These are phyloP conservation scores for Octopus sinensis DNA, from an alignment of 1,140 invertebrate species.

Conservation along the genomic window DNA sequence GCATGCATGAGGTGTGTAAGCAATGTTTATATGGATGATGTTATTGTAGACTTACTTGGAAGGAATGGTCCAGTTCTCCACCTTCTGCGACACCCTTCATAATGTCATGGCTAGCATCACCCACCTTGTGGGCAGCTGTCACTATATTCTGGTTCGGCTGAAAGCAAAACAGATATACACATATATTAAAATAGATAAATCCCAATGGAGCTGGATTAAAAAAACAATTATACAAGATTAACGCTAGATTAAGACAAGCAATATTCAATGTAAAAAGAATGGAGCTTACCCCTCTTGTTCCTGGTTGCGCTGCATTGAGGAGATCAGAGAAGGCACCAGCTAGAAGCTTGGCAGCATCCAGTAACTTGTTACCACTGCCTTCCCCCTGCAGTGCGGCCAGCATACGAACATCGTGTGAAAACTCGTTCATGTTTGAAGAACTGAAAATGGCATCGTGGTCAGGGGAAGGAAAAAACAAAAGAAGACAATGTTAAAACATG, in stretches of 20 bases:
- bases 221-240: background rate
- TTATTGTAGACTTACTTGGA: slow-evolving; percentile 35
- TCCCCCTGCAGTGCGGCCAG: slow-evolving; percentile 91
- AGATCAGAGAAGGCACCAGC: slow-evolving; percentile 93
- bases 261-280: too few species aligned
- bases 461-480: too few species aligned
- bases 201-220: background rate
- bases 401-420: slow-evolving; percentile 90
- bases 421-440: slow-evolving; percentile 91
- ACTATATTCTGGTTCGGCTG: slow-evolving; percentile 87
- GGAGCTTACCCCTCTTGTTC: slow-evolving; percentile 74
- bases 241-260: too few species aligned
- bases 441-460: slow-evolving; percentile 32
- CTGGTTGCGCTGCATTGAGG: slow-evolving; percentile 88
- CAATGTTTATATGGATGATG: too few species aligned
- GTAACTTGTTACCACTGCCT: slow-evolving; percentile 77
- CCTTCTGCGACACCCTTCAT: slow-evolving; percentile 92
- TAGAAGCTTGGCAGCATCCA: slow-evolving; percentile 87
- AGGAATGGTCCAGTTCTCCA: slow-evolving; percentile 47
- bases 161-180: slow-evolving; percentile 30
- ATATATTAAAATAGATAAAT: background rate
- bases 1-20: too few species aligned
- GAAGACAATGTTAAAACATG: too few species aligned
- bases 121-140: slow-evolving; percentile 89
- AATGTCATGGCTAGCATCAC: slow-evolving; percentile 91